phyloP scores from a whole-genome alignment of 2,113 vertebrate genomes.

The Mobula birostris region DNA sequence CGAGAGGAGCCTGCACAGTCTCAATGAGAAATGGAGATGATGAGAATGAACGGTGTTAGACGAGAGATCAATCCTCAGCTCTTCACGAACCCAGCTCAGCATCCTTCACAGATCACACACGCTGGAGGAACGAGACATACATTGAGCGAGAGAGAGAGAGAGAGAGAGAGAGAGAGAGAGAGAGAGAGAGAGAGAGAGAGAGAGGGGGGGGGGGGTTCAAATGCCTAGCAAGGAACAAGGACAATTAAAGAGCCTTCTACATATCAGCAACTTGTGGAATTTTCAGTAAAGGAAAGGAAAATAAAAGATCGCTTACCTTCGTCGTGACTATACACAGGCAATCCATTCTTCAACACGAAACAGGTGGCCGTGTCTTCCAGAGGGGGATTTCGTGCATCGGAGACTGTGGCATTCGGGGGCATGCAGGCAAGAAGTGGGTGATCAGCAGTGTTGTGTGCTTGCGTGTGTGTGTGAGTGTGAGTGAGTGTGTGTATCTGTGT shows the following conservation, averaged over 20 bases:
- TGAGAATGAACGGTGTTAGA: neutral
- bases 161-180: conserved; percentile 51
- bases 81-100: neutral
- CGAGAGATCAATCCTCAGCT: neutral
- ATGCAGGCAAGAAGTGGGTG: conserved; percentile 15
- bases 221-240: neutral
- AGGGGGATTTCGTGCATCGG: conserved; percentile 27
- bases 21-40: neutral
- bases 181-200: conserved; percentile 48
- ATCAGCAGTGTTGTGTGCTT: neutral
- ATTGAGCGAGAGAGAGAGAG: conserved; percentile 42
- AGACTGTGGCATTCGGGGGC: conserved; percentile 29
- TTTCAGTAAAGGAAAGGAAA: neutral
- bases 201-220: conserved; percentile 35
- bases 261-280: conserved; percentile 19
- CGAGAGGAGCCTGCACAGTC: neutral
- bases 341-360: conserved; percentile 25
- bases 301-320: conserved; percentile 34
- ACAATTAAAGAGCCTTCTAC: neutral
- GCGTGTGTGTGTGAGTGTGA: neutral
- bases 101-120: conserved; percentile 15
- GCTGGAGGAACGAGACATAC: neutral
- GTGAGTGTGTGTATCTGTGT: neutral
- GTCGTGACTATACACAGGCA: conserved; percentile 37
- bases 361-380: conserved; percentile 20